Evolutionary conservation across 2,797 vertebrate species (phyloP).

Genomic region (Esox lucius): DNA sequence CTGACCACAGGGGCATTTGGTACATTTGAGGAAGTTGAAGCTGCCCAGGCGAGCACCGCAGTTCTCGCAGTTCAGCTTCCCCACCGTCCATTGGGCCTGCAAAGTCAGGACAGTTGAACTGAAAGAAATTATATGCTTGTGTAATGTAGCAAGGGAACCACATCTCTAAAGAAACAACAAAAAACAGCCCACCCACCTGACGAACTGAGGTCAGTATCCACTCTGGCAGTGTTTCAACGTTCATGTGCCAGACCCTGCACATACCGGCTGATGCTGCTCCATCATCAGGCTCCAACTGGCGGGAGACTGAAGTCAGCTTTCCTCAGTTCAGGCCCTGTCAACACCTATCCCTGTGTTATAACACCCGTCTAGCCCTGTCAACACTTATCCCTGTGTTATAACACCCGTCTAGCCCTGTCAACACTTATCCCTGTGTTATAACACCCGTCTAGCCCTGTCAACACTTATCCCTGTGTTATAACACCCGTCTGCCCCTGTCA

Average conservation of each 20-base stretch:
- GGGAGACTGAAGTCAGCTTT: slow-evolving; percentile 3
- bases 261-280: slow-evolving; percentile 32
- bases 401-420: no score
- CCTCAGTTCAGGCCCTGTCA: slow-evolving; percentile 9
- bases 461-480: no score
- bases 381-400: no score
- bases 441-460: not conserved
- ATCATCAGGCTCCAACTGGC: slow-evolving; percentile 52
- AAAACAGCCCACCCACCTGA: slow-evolving; percentile 51
- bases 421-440: not conserved
- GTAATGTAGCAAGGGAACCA: not conserved
- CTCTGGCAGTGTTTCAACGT: slow-evolving; percentile 65
- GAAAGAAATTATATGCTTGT: not conserved
- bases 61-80: slow-evolving; percentile 84
- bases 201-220: slow-evolving; percentile 68
- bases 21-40: slow-evolving; percentile 82
- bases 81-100: slow-evolving; percentile 85
- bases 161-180: not conserved
- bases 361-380: not conserved
- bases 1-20: slow-evolving; percentile 80
- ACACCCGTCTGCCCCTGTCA: not conserved
- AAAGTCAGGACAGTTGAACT: slow-evolving; percentile 32
- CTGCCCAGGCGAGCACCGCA: slow-evolving; percentile 83
- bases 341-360: not conserved
- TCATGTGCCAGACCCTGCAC: slow-evolving; percentile 72